These are phyloP conservation scores for Eledone cirrhosa DNA, from an alignment of 2,888 invertebrate species.

Conservation along the genomic window DNA sequence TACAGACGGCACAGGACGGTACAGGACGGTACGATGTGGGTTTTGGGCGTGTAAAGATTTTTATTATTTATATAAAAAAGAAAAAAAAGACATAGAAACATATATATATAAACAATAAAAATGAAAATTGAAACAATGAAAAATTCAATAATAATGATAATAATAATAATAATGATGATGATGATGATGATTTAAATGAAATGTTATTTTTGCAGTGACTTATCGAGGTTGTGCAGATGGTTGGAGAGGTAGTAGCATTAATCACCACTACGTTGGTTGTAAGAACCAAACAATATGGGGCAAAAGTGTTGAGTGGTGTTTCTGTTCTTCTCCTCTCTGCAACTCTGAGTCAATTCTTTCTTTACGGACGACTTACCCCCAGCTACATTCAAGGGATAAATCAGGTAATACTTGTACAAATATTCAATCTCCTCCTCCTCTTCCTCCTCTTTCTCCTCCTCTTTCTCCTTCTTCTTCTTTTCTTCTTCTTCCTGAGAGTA, in stretches of 20 bases:
- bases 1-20: too few species aligned
- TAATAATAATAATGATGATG: too few species aligned
- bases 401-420: too few species aligned
- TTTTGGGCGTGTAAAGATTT: too few species aligned
- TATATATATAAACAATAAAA: too few species aligned
- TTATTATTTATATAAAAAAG: too few species aligned
- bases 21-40: too few species aligned
- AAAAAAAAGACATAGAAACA: too few species aligned
- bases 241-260: conserved; percentile 41
- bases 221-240: conserved; percentile 50
- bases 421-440: neutral
- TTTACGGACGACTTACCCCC: neutral
- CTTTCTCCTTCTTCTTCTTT: neutral
- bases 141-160: too few species aligned
- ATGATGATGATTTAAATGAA: too few species aligned
- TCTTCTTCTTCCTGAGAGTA: neutral
- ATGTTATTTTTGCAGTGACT: conserved; percentile 35
- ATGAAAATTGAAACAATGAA: too few species aligned
- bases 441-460: neutral
- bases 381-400: too few species aligned
- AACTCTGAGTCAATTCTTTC: conserved; percentile 36
- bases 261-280: conserved; percentile 43
- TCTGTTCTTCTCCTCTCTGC: conserved; percentile 40
- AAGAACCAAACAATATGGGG: conserved; percentile 35
- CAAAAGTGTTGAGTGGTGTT: conserved; percentile 40